Evolutionary conservation across 1,140 invertebrate genomes (phyloP), one percentile per base, ranked within the genome.

Genomic region (Pissodes strobi): DNA sequence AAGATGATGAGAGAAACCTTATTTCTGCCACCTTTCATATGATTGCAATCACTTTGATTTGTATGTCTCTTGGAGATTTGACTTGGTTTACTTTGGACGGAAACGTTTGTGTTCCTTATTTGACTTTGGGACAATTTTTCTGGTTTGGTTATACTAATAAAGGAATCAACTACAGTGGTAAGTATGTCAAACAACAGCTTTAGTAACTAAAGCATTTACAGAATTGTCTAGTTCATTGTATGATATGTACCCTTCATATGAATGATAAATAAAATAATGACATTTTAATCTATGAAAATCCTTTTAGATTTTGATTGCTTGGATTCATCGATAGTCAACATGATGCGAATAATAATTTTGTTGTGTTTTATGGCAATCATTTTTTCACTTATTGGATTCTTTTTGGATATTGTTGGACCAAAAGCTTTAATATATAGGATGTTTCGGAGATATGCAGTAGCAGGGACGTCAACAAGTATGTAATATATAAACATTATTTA

Each of bases 301-400:
- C 3, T 75, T 76, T 59, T 57, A 77, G 74, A 69, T 46, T 76
- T 72, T 58, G 59, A 70, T 39, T 78, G 74, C 45, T 68, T 78
- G 48, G 74, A 69, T 55, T 61, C 70, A 9, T 69, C 68, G 21
- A 72, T 76, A 39, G 73, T 78, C 10, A 77, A 77, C 68, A 68
- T 77, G 69, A 77, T 78, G 76, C 53, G 76, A 53, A 73, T 71
- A 18, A 78, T 72, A n/a, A 76, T 78, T 17, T 51, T 77, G 38
- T 64, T 75, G 15, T 74, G 71, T 41, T 77, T 78, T 48, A 74
- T 78, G 75, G 71, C 72, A 18, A 78, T 78, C 17, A 74, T 77
- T 58, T 77, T 76, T 61, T 71, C 73, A 13, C 49, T 78, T 39
- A 57, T 66, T 55, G 76, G 76, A 13, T 78, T 77, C 46, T 74